Evolutionary conservation across 1,140 invertebrate species (phyloP).

Genomic region (Caenorhabditis brenneri): DNA sequence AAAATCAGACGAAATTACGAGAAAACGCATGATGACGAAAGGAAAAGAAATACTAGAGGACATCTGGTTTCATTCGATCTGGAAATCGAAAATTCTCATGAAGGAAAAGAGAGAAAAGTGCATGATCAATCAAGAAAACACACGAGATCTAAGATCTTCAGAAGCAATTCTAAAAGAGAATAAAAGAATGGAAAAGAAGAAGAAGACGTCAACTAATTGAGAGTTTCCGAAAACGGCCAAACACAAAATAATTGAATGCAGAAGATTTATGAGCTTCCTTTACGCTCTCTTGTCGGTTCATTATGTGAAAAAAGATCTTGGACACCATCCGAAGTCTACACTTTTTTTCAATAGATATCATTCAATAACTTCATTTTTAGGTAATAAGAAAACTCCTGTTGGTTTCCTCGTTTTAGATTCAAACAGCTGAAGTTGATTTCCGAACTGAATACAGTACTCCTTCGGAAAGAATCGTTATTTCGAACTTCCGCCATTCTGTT

Average conservation of each 20-base stretch:
- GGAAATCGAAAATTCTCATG: not conserved
- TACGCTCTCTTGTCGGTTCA: not conserved
- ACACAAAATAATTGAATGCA: conserved; percentile 20
- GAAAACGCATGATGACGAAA: not conserved
- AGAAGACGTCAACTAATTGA: not conserved
- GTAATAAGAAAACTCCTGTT: too few relatives aligned
- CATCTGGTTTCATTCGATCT: conserved; percentile 37
- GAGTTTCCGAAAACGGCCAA: conserved; percentile 7
- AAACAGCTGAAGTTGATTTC: too few relatives aligned
- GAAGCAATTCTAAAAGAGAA: not conserved
- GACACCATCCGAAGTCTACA: too few relatives aligned
- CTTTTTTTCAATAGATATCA: too few relatives aligned
- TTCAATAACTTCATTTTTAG: too few relatives aligned
- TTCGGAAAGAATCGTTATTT: too few relatives aligned
- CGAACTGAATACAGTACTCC: too few relatives aligned
- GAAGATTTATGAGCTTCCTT: not conserved
- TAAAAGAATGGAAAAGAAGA: too few relatives aligned
- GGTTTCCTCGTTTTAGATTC: too few relatives aligned
- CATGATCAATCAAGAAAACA: not conserved
- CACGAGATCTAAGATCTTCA: not conserved
- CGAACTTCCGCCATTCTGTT: too few relatives aligned
- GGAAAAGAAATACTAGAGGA: not conserved
- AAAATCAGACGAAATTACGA: conserved; percentile 10
- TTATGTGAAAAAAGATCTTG: not conserved
- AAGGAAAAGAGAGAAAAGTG: conserved; percentile 1